Conservation (phyloP, 2,888 invertebrate genomes). For the Camptogramma bilineatum region DNA sequence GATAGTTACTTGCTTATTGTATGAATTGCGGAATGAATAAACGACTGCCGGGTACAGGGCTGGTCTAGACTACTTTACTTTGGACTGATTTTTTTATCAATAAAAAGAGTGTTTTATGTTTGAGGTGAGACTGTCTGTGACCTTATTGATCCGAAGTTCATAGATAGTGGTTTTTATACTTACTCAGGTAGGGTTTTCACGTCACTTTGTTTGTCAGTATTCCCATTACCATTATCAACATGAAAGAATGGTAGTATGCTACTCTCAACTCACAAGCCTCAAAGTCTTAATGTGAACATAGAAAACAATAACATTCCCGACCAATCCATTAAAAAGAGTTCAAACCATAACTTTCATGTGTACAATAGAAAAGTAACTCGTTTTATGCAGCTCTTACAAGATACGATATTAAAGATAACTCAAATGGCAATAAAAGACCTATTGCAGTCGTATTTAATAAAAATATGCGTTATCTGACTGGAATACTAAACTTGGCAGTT, state of each 20-base stretch:
- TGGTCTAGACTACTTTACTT: slow-evolving; percentile 5
- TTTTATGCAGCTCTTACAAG: slow-evolving; percentile 4
- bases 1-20: background rate
- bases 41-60: background rate
- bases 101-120: background rate
- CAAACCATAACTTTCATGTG: background rate
- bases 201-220: too few species aligned
- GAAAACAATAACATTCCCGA: background rate
- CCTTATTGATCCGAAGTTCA: background rate
- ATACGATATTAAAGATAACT: slow-evolving; percentile 20
- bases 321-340: background rate
- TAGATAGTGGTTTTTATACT: background rate
- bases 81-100: background rate
- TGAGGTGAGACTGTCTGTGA: slow-evolving; percentile 4
- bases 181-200: too few species aligned
- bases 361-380: background rate
- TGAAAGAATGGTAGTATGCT: background rate
- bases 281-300: background rate
- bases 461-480: slow-evolving; percentile 21
- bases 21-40: background rate
- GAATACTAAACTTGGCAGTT: slow-evolving; percentile 29
- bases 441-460: slow-evolving; percentile 24
- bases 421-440: slow-evolving; percentile 26
- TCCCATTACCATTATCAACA: too few species aligned
- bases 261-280: background rate